Conservation (phyloP, 2,797 vertebrate genomes). For the Gymnopithys bicolor region DNA sequence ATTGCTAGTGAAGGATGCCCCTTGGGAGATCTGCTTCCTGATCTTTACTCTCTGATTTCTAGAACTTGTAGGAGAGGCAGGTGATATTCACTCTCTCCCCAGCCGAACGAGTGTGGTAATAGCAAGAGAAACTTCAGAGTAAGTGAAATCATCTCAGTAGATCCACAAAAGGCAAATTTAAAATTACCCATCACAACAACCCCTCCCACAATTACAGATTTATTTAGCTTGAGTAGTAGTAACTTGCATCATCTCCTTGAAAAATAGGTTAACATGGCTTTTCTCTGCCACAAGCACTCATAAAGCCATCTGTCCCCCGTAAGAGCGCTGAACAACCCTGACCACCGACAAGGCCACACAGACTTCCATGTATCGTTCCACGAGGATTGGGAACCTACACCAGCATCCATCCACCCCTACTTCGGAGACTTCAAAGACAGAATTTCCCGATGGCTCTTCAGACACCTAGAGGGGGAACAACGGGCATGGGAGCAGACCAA, state of each 20-base stretch:
- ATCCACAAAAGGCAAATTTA: constrained; percentile 5
- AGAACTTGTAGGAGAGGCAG: not conserved
- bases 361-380: not conserved
- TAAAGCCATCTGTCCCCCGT: not conserved
- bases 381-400: not conserved
- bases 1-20: not conserved
- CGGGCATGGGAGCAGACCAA: not conserved
- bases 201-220: constrained; percentile 32
- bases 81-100: not conserved
- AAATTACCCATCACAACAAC: not conserved
- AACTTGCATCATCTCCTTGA: constrained; percentile 26
- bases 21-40: not conserved
- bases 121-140: not conserved
- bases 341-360: not conserved
- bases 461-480: not conserved
- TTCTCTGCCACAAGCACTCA: not conserved
- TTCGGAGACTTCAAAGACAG: not conserved
- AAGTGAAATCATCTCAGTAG: not conserved
- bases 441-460: not conserved
- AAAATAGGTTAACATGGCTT: constrained; percentile 36
- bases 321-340: not conserved
- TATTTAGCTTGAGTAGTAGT: constrained; percentile 30
- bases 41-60: not conserved
- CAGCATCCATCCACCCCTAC: not conserved
- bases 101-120: not conserved